Base-by-base conservation (phyloP, 2,888 invertebrate species). In the Tenthredo mesomela region DNA sequence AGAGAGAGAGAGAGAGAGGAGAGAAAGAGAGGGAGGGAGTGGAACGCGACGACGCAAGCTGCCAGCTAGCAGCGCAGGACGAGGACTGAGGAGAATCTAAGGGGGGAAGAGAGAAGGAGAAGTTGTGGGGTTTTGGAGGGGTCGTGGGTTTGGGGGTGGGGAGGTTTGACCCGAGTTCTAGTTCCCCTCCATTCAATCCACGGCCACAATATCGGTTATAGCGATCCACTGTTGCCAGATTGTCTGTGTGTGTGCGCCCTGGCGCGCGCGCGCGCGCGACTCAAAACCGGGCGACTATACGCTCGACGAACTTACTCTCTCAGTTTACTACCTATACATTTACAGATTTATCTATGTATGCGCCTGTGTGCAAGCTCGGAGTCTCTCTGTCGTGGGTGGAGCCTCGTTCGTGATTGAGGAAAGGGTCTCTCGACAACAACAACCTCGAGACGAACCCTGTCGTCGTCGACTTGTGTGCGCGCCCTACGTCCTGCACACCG, bases 111-210 rank as follows among this genome's bases (percentile, higher is more conserved):
- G 86, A 86, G 86, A 87, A 84, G 87, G 85, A 87, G 86, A 87
- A 86, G 86, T 86, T 86, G 87, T 86, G 85, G 86, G 25, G 73
- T 21, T 43, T 43, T 40, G 58, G 80, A 37, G 80, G 80, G 80
- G 82, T 67, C 67, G 67, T 47, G 65, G 29, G 47, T 82, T 47
- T 54, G 86, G 87, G 87, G 88, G 90, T 87, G 91, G 92, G 92
- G 91, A 91, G 90, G 91, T 92, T 92, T 92, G 92, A 92, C 92
- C 92, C 91, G 92, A 92, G 92, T 67, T 82, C 92, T 91, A 92
- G 92, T 92, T 92, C 92, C 92, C 92, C 92, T 92, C 92, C 92
- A 91, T 92, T 92, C 92, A 91, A 92, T 92, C 91, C 91, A 91
- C 90, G 91, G 92, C 89, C 89, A 92, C 92, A 92, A 91, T 91